Evolutionary conservation across 2,888 invertebrate genomes (phyloP), one percentile per base, ranked within the genome.

Genomic region (Megamerina dolium): DNA sequence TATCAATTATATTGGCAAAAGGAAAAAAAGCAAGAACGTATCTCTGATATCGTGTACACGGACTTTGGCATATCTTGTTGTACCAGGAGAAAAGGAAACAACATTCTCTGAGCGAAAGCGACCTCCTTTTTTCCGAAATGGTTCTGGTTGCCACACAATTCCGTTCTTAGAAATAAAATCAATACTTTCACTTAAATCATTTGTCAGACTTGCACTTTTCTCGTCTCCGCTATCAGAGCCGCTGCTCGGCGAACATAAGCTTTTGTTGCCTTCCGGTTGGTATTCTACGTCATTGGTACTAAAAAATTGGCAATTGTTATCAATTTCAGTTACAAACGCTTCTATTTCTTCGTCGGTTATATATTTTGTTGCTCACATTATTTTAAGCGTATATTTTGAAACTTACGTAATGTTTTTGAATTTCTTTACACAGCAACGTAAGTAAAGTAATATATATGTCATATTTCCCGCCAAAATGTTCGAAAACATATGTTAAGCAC

Each of bases 1-100:
- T 40, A 19, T 43, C 40, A 12, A 45, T 40, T 33, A 48, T 42
- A 21, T 48, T 48, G 37, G 31, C 8, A 23, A 49, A n/a, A n/a
- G n/a, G n/a, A n/a, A n/a, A n/a, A n/a, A n/a, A n/a, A n/a, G n/a
- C n/a, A n/a, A n/a, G n/a, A n/a, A n/a, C n/a, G n/a, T n/a, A n/a
- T n/a, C n/a, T n/a, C n/a, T n/a, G n/a, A n/a, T n/a, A n/a, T n/a
- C n/a, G n/a, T n/a, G n/a, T n/a, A n/a, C n/a, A n/a, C n/a, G n/a
- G n/a, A n/a, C n/a, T n/a, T n/a, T n/a, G n/a, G n/a, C n/a, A n/a
- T n/a, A n/a, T n/a, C n/a, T n/a, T n/a, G n/a, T n/a, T n/a, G n/a
- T n/a, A n/a, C n/a, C n/a, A n/a, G n/a, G n/a, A n/a, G n/a, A n/a
- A n/a, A 23, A 9, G 26, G 10, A 9, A 23, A 10, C 26, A 9